Evolutionary conservation across 2,113 vertebrate genomes (phyloP), one percentile per base, ranked within the genome.

Genomic region (Chrysemys picta): DNA sequence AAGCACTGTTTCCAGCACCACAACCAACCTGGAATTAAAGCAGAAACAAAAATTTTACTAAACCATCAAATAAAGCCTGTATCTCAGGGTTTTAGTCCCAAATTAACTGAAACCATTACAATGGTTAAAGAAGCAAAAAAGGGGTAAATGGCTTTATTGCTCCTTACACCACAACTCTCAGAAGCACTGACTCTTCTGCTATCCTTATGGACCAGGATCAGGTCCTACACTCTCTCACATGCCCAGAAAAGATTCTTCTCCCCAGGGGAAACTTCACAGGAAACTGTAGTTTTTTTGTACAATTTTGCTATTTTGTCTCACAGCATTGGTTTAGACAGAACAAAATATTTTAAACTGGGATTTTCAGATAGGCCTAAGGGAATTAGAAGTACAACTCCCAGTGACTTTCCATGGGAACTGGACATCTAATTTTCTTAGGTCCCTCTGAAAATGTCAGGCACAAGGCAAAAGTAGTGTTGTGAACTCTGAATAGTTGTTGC

Each of bases 1-100:
- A 99, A 82, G 99, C 98, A 96, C 99, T 99, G 98, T 99, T 99
- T 89, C 99, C 99, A 96, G 98, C 99, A 80, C 99, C 99, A 98
- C 99, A 99, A 91, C 99, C 99, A 97, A 99, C 98, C 99, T 99
- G 97, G 96, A 97, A 98, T 87, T 35, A 90, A 81, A 96, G 93
- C 47, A 97, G 21, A 97, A 96, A 94, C 6, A 96, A 92, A 91
- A 92, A 75, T 89, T 85, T 93, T 81, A 91, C 83, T 24, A 89
- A 87, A 84, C 78, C 9, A 91, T 25, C 8, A 96, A 97, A 82
- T 25, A 89, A 92, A 88, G 90, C 12, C 1, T 38, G 0, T 52
- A 2, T 12, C 69, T 72, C 84, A 80, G 10, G 3, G 9, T 45
- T 85, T 96, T 94, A n/a, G 4, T 91, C 65, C 80, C 76, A 80